phyloP scores from a whole-genome alignment of 92 coral and sea anemone species.

The Parazoanthus darwini region DNA sequence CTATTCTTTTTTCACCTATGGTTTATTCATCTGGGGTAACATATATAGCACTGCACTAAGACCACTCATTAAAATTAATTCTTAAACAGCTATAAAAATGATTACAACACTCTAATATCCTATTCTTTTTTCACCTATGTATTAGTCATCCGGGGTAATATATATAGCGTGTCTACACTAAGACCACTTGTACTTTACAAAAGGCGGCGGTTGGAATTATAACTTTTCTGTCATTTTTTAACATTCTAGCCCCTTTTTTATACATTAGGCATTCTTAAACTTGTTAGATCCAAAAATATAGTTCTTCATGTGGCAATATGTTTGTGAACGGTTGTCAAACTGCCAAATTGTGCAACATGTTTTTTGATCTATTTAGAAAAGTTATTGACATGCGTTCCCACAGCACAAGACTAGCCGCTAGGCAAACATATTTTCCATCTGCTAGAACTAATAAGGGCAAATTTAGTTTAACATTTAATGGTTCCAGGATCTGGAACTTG shows the following conservation, averaged over 20 bases:
- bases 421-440: background rate
- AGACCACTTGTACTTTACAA: constrained; percentile 12
- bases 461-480: background rate
- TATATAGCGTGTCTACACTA: background rate
- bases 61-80: constrained; percentile 13
- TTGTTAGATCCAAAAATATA: background rate
- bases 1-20: constrained; percentile 3
- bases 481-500: constrained; percentile 12
- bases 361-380: too few relatives aligned
- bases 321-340: background rate
- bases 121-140: too few relatives aligned
- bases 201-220: constrained; percentile 20
- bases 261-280: background rate
- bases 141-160: too few relatives aligned
- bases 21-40: constrained; percentile 10
- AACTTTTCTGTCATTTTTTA: constrained; percentile 12
- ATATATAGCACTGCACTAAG: constrained; percentile 18
- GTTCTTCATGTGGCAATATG: background rate
- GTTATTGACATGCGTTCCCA: too few relatives aligned
- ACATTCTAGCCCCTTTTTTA: constrained; percentile 9
- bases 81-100: constrained; percentile 11
- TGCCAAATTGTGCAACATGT: constrained; percentile 13
- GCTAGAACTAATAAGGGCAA: constrained; percentile 13
- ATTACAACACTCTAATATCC: background rate
- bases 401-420: too few relatives aligned